Evolutionary conservation across 2,888 invertebrate genomes (phyloP).

Genomic region (Mythimna loreyi): DNA sequence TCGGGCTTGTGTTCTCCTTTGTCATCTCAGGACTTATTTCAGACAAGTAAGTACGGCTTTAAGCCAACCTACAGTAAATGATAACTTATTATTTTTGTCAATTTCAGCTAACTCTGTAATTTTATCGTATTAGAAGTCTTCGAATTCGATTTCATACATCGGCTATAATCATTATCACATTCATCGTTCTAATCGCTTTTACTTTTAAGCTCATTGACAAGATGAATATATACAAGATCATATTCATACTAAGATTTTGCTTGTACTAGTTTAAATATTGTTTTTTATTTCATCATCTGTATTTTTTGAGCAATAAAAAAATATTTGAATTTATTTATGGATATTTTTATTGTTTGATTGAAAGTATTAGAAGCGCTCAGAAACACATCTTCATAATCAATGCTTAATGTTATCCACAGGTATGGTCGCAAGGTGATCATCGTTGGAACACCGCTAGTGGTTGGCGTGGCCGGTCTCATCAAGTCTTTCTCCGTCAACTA

Average conservation of each 20-base stretch:
- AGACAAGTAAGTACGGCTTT: conserved; percentile 91
- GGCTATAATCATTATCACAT: not conserved
- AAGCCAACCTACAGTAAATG: not conserved
- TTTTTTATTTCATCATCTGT: too few species aligned
- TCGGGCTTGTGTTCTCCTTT: conserved; percentile 93
- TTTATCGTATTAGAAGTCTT: not conserved
- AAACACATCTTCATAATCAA: not conserved
- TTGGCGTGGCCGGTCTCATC: conserved; percentile 92
- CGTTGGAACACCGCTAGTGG: conserved; percentile 86
- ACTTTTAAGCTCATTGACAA: not conserved
- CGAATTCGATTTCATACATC: not conserved
- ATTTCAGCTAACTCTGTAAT: not conserved
- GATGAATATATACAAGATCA: not conserved
- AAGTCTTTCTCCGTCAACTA: conserved; percentile 93
- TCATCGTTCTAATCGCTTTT: not conserved
- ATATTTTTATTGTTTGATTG: not conserved
- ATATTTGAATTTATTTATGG: too few species aligned
- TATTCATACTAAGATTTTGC: too few species aligned
- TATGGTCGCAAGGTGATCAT: conserved; percentile 87
- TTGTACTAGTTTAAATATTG: too few species aligned
- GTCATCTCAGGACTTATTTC: conserved; percentile 93
- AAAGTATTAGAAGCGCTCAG: not conserved
- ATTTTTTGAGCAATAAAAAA: too few species aligned
- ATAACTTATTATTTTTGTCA: not conserved
- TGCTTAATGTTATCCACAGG: conserved; percentile 63